phyloP scores from a whole-genome alignment of 2,888 invertebrate species.

The Epistrophe grossulariae region DNA sequence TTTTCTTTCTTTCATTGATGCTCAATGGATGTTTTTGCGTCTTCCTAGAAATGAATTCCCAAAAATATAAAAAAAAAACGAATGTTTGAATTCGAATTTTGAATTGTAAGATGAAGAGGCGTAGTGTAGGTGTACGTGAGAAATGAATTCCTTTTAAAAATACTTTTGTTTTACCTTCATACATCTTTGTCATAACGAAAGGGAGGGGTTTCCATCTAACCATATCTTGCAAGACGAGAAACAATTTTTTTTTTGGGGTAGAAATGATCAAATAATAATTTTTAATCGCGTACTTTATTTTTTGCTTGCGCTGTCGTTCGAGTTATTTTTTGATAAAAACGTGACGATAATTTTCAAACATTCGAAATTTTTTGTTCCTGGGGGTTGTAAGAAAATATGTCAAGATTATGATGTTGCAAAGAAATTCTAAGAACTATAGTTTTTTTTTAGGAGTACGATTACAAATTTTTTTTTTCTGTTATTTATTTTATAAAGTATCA shows the following conservation, averaged over 20 bases:
- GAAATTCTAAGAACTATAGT: no score
- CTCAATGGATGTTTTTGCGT: constrained; percentile 34
- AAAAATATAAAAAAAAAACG: constrained; percentile 36
- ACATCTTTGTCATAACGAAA: background rate
- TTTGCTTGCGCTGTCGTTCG: background rate
- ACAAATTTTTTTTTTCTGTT: no score
- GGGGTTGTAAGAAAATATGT: background rate
- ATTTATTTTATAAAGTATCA: no score
- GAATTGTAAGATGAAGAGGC: constrained; percentile 39
- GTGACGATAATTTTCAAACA: constrained; percentile 9
- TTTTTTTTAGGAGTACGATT: no score
- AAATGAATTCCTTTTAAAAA: constrained; percentile 31
- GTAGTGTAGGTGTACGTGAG: constrained; percentile 56
- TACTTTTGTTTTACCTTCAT: constrained; percentile 29
- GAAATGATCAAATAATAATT: constrained; percentile 24
- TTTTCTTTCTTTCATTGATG: constrained; percentile 18
- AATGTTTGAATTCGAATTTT: constrained; percentile 62
- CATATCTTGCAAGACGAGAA: background rate
- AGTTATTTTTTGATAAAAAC: constrained; percentile 1
- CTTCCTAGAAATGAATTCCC: constrained; percentile 28
- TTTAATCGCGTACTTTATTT: constrained; percentile 10
- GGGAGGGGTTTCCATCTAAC: no score
- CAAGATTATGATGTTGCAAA: background rate
- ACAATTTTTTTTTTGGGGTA: background rate
- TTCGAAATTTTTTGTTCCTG: background rate